Base-by-base conservation (phyloP, 2,888 invertebrate species). In the Xylota sylvarum region DNA sequence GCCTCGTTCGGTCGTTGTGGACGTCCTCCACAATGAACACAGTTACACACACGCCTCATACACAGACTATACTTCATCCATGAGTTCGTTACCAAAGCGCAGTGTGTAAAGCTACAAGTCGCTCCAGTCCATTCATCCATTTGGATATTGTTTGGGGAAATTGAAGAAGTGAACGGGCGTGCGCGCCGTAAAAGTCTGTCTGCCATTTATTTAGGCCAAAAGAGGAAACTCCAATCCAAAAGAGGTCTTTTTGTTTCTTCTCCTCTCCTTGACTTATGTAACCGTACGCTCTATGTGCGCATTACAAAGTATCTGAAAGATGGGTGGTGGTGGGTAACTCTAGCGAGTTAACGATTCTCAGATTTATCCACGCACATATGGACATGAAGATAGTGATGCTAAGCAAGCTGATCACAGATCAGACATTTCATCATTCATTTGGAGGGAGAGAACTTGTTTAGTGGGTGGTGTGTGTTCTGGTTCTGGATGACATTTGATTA, bases 151-250 rank as follows among this genome's bases (percentile, higher is more conserved):
- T 30, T 40, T 48, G 17, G 40, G 40, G 56, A 50, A 43, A 70
- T 14, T 17, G n/a, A 40, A 55, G 52, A 35, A 19, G 43, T 23
- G 48, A 40, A 62, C 7, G 40, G 14, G 37, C 50, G 43, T n/a
- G n/a, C 40, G n/a, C 12, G 46, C 55, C 46, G 30, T 32, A 64
- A 43, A 55, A 43, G 32, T 64, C 35, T 62, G 78, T 70, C 78
- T 70, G 70, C 62, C 52, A 46, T 43, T 43, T 78, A 78, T 78
- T 78, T 78, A 78, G 78, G 78, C 78, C 78, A 78, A 78, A 78
- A 62, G 69, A 78, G 78, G 78, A 78, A 78, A 70, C 78, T 70
- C 52, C 62, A 73, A 14, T 43, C 37, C 46, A 37, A 46, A 32
- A 72, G 27, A 14, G 5, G 10, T 27, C 9, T 48, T 19, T 48